Conservation (phyloP, 2,888 invertebrate genomes). For the Caenorhabditis virilis region DNA sequence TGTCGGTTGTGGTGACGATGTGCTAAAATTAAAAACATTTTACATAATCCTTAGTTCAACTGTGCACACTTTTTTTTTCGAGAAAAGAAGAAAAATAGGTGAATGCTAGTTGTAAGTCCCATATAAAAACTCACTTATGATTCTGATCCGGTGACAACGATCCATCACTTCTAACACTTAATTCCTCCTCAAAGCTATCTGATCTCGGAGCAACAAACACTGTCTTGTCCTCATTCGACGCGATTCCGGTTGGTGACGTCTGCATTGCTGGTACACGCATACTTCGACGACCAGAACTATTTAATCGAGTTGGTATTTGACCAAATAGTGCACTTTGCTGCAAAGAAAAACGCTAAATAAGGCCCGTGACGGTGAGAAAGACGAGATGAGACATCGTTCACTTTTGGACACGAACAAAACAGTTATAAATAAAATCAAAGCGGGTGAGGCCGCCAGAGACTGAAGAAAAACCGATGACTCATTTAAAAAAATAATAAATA, state of each 20-base stretch:
- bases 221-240: no score
- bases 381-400: not conserved
- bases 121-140: slow-evolving; percentile 24
- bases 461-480: not conserved
- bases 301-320: slow-evolving; percentile 17
- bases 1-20: slow-evolving; percentile 18
- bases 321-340: slow-evolving; percentile 38
- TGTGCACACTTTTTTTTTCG: not conserved
- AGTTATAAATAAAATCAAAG: not conserved
- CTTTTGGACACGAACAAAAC: not conserved
- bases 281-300: slow-evolving; percentile 15
- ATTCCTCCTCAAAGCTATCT: slow-evolving; percentile 16
- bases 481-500: no score
- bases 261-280: slow-evolving; percentile 23
- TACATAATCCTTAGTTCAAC: no score
- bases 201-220: no score
- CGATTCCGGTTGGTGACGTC: slow-evolving; percentile 7
- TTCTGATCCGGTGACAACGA: slow-evolving; percentile 27
- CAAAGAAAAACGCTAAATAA: slow-evolving; percentile 9
- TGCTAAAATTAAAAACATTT: slow-evolving; percentile 11
- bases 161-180: slow-evolving; percentile 14
- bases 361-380: not conserved
- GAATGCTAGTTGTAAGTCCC: not conserved
- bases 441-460: not conserved
- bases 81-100: not conserved